These are phyloP conservation scores for Diadophis punctatus DNA, from an alignment of 2,113 vertebrate genomes.

Conservation along the genomic window DNA sequence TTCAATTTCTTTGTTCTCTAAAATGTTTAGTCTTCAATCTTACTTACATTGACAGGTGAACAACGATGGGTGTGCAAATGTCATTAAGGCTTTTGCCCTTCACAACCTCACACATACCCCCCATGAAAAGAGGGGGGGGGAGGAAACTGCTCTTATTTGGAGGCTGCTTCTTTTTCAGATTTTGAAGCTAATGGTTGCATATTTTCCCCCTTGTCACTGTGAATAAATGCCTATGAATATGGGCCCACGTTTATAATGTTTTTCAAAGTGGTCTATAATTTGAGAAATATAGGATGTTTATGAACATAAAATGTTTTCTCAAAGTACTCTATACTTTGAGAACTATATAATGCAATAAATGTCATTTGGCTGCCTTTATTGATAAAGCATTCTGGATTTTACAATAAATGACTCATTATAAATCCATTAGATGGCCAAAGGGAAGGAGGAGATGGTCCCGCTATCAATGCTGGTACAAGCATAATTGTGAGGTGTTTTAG, in stretches of 20 bases:
- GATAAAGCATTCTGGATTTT: not conserved
- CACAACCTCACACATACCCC: not conserved
- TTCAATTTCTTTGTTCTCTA: conserved; percentile 15
- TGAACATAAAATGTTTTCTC: not conserved
- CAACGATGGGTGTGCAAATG: conserved; percentile 1
- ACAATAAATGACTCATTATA: not conserved
- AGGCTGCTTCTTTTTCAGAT: not conserved
- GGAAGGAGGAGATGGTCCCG: not conserved
- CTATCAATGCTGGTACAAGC: not conserved
- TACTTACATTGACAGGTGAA: conserved; percentile 23
- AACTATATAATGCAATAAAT: not conserved
- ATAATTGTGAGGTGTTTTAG: not conserved
- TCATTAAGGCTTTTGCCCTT: not conserved
- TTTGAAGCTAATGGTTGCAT: not conserved
- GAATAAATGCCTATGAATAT: not conserved
- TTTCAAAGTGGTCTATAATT: not conserved
- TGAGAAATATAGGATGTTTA: not conserved
- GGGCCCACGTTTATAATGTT: not conserved
- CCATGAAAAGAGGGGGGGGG: not conserved
- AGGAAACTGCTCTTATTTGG: not conserved
- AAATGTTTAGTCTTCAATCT: conserved; percentile 1
- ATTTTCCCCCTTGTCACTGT: not conserved
- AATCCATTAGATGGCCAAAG: not conserved
- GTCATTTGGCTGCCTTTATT: not conserved
- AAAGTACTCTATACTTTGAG: not conserved